phyloP scores from a whole-genome alignment of 2,888 invertebrate species.

The Drosophila paracracens region DNA sequence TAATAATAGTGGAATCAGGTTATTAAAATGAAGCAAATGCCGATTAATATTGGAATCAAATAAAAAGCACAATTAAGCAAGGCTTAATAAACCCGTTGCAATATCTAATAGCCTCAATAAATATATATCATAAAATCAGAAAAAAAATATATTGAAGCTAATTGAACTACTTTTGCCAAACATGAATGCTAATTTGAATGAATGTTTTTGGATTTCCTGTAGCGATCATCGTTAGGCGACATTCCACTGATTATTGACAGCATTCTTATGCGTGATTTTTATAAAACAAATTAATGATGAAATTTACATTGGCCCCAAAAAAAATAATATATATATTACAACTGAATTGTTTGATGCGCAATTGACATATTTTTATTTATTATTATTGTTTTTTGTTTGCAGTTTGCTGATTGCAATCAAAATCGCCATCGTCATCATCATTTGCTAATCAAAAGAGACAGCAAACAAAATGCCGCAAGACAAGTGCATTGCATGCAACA shows the following conservation, averaged over 20 bases:
- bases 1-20: constrained; percentile 1
- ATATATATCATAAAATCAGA: neutral
- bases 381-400: neutral
- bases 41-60: neutral
- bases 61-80: neutral
- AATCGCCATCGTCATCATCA: constrained; percentile 29
- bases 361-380: constrained; percentile 40
- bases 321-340: neutral
- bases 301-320: constrained; percentile 14
- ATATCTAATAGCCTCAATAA: neutral
- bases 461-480: constrained; percentile 58
- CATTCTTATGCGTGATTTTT: constrained; percentile 20
- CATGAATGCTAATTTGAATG: constrained; percentile 17
- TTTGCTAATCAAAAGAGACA: constrained; percentile 73
- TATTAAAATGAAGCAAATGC: neutral
- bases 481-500: constrained; percentile 55
- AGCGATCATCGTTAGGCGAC: constrained; percentile 1
- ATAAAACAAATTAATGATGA: constrained; percentile 30
- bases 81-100: neutral
- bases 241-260: constrained; percentile 14
- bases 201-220: constrained; percentile 14
- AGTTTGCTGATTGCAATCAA: constrained; percentile 52
- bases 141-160: constrained; percentile 1
- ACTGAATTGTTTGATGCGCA: constrained; percentile 13
- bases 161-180: constrained; percentile 24